Conservation (phyloP, 2,797 vertebrate species). For the Bothrops alternatus region DNA sequence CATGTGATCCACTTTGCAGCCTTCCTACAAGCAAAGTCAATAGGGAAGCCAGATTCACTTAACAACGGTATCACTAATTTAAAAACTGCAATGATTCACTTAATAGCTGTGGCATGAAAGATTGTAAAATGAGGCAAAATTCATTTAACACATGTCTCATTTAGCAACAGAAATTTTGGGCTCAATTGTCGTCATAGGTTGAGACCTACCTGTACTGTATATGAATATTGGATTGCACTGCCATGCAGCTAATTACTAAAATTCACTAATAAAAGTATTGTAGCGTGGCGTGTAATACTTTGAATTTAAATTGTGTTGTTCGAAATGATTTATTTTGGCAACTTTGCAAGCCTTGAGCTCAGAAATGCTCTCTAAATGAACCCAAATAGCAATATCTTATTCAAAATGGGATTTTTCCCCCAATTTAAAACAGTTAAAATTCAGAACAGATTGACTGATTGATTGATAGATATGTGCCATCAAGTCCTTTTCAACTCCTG, state of each 20-base stretch:
- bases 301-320: not conserved
- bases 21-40: not conserved
- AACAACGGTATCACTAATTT: not conserved
- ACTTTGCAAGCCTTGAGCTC: not conserved
- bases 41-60: not conserved
- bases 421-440: not conserved
- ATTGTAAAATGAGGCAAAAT: not conserved
- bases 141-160: too few species aligned
- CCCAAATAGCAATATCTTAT: not conserved
- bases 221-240: not conserved
- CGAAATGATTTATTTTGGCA: not conserved
- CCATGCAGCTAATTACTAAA: not conserved
- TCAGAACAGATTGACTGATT: not conserved
- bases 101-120: not conserved
- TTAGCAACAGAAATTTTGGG: not conserved
- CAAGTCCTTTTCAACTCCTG: not conserved
- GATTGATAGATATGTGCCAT: not conserved
- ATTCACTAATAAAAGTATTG: not conserved
- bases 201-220: not conserved
- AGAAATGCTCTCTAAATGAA: not conserved
- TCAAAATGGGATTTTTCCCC: not conserved
- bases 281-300: not conserved
- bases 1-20: not conserved
- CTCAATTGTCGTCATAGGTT: not conserved
- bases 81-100: not conserved